These are phyloP conservation scores for Drosophila pegasa DNA, from an alignment of 2,888 invertebrate species.

Conservation along the genomic window DNA sequence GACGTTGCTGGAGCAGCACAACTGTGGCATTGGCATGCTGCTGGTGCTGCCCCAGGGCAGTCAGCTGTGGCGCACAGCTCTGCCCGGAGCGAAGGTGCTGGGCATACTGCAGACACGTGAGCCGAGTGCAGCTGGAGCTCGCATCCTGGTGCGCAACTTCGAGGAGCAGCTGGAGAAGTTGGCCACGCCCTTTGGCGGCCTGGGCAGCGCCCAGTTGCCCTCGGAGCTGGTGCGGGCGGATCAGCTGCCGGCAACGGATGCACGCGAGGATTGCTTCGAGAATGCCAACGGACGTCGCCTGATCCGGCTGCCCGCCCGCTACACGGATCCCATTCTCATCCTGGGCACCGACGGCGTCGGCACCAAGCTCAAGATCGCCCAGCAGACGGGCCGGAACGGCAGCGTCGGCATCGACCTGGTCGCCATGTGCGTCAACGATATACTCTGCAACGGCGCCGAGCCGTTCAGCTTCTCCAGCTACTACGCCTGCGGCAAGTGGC, in stretches of 20 bases:
- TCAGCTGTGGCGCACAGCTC: slow-evolving; percentile 85
- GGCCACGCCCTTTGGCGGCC: slow-evolving; percentile 75
- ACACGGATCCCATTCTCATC: slow-evolving; percentile 93
- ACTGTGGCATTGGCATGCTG: slow-evolving; percentile 97
- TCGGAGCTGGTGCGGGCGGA: slow-evolving; percentile 47
- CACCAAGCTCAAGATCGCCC: slow-evolving; percentile 97
- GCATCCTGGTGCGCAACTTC: slow-evolving; percentile 89
- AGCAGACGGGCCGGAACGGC: slow-evolving; percentile 90
- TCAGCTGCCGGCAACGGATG: slow-evolving; percentile 14
- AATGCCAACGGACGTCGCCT: slow-evolving; percentile 81
- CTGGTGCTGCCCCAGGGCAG: slow-evolving; percentile 88
- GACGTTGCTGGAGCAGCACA: slow-evolving; percentile 96
- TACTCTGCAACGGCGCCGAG: slow-evolving; percentile 97
- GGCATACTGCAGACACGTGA: slow-evolving; percentile 84
- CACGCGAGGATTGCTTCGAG: slow-evolving; percentile 70
- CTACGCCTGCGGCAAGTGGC: slow-evolving; percentile 93
- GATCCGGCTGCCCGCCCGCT: slow-evolving; percentile 82
- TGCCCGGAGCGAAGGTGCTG: slow-evolving; percentile 85
- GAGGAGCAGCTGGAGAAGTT: slow-evolving; percentile 87
- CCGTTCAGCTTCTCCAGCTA: slow-evolving; percentile 99
- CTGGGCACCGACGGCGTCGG: slow-evolving; percentile 99
- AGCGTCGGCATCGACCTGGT: slow-evolving; percentile 97
- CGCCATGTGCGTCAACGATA: slow-evolving; percentile 99
- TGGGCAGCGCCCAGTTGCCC: slow-evolving; percentile 36
- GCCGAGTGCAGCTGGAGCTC: neutral